Percentiles rank a stretch among this genome's conserved stretches.
These are phyloP conservation scores for Anisognathus igniventris DNA, from an alignment of 2,797 vertebrate species.

Conservation along the genomic window DNA sequence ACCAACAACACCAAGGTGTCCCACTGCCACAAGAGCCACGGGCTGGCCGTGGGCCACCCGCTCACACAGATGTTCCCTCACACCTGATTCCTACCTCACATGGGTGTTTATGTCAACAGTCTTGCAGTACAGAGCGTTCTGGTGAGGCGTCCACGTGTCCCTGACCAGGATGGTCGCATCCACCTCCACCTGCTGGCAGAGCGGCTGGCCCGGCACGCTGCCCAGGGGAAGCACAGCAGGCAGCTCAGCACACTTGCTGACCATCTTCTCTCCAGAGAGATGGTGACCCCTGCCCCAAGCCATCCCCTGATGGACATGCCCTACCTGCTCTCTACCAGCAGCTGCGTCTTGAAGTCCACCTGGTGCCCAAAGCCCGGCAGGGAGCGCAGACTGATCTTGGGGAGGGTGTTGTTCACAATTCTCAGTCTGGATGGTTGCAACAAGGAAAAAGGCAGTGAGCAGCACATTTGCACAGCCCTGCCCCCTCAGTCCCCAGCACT, in stretches of 20 bases:
- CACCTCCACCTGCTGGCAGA: conserved; percentile 56
- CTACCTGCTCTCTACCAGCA: conserved; percentile 67
- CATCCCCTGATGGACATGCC: fast-evolving
- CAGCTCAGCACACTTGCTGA: neutral
- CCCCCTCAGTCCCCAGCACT: neutral
- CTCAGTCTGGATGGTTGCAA: conserved; percentile 45
- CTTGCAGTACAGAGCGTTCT: conserved; percentile 1
- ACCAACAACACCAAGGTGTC: neutral
- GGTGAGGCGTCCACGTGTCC: neutral
- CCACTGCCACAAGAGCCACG: fast-evolving
- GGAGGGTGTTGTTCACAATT: conserved; percentile 65
- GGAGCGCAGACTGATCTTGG: conserved; percentile 53
- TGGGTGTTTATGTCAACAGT: conserved; percentile 21
- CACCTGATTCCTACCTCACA: conserved; percentile 50
- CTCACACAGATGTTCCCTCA: neutral
- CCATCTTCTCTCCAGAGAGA: neutral
- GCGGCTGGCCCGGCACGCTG: neutral
- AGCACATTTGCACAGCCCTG: too few relatives aligned
- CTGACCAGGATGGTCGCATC: conserved; percentile 39
- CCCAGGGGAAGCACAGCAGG: neutral
- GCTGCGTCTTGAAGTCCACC: conserved; percentile 63
- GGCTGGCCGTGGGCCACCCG: fast-evolving
- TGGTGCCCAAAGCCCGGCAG: conserved; percentile 64
- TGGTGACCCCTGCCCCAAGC: fast-evolving
- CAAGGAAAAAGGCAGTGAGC: neutral